Evolutionary conservation across 2,888 invertebrate genomes (phyloP), one percentile per base, ranked within the genome.

Genomic region (Heteropelma amictum): DNA sequence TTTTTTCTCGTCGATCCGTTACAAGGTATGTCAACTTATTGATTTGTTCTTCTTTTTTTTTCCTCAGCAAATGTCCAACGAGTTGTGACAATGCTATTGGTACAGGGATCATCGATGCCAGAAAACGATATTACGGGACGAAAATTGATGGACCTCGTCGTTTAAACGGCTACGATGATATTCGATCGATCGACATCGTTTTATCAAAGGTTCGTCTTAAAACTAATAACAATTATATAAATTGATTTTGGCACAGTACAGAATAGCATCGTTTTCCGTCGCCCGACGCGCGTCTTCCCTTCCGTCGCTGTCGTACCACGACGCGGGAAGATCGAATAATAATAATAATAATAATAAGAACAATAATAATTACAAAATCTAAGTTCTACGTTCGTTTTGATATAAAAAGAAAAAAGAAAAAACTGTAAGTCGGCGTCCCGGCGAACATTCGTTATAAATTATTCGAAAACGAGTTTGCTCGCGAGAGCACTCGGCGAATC

Each of bases 161-260:
- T n/a, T n/a, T n/a, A n/a, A n/a, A n/a, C n/a, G n/a, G n/a, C n/a
- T n/a, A n/a, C 54, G 67, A 67, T 63, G 72, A 68, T 40, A 49
- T 53, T 42, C 33, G 60, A 72, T 68, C 61, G 67, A 68, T 56
- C 64, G 63, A 71, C 64, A 64, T 53, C 71, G 67, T 70, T 65
- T 70, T 74, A 54, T 42, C 40, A 54, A 47, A 49, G 42, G 33
- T 38, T 23, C n/a, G 38, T 63, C 69, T 72, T 40, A 56, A 54
- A 38, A 49, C 58, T 40, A 56, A 63, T 53, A 53, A 56, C 21
- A 35, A 56, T 21, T n/a, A 45, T n/a, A 49, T 81, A 74, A 78
- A 81, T 83, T 69, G 68, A 78, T 82, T 84, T 86, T 85, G 86
- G 83, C 84, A 84, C 83, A 83, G 79, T 84, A 82, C 78, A 84